These are phyloP conservation scores for Tryphoninae sp. DNA, from an alignment of 2,888 invertebrate genomes.

Conservation along the genomic window DNA sequence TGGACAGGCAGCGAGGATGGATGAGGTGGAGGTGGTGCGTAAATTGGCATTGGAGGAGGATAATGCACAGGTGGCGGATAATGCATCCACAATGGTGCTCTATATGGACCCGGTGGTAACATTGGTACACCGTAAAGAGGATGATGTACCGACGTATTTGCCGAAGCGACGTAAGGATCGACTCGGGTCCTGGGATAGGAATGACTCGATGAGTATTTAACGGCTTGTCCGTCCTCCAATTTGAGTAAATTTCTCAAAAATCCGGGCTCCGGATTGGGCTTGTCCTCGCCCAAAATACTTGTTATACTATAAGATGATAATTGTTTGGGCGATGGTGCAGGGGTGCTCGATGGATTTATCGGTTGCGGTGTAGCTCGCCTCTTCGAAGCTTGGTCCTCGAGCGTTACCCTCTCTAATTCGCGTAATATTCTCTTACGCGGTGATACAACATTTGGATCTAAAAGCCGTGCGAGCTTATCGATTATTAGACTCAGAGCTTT, in stretches of 20 bases:
- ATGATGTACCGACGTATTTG: conserved; percentile 77
- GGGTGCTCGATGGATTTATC: conserved; percentile 60
- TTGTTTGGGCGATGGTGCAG: conserved; percentile 79
- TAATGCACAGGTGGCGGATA: conserved; percentile 82
- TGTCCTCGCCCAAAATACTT: conserved; percentile 88
- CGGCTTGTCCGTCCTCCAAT: conserved; percentile 77
- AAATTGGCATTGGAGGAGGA: conserved; percentile 80
- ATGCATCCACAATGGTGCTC: conserved; percentile 83
- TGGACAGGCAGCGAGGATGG: conserved; percentile 78
- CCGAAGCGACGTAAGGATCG: conserved; percentile 76
- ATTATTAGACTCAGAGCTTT: conserved; percentile 77
- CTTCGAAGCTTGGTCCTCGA: conserved; percentile 87
- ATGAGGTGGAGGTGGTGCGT: conserved; percentile 80
- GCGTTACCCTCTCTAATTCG: conserved; percentile 90
- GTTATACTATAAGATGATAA: conserved; percentile 92
- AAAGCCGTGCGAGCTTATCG: conserved; percentile 77
- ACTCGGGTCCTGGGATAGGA: conserved; percentile 75
- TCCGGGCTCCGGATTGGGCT: conserved; percentile 81
- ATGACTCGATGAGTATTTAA: conserved; percentile 78
- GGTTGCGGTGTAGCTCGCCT: conserved; percentile 81
- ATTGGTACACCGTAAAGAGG: conserved; percentile 79
- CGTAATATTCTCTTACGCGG: conserved; percentile 92
- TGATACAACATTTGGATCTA: conserved; percentile 86
- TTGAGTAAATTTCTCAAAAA: conserved; percentile 79
- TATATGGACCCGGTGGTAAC: conserved; percentile 81